Base-by-base conservation (phyloP, 2,113 vertebrate species). In the Menidia beryllina region DNA sequence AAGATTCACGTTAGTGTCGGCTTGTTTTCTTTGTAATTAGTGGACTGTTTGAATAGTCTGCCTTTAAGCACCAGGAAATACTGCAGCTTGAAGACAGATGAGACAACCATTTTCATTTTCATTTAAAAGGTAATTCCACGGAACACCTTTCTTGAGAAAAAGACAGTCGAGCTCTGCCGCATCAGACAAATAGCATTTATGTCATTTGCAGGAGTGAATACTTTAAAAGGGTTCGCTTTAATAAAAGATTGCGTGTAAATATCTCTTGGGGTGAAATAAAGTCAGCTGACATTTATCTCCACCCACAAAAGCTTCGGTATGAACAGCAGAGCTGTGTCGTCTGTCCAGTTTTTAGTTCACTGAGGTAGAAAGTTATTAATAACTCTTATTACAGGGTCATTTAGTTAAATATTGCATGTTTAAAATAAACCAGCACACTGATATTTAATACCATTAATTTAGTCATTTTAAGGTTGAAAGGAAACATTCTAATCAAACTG, bases 301-400 rank as follows among this genome's bases (percentile, higher is more conserved):
- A 5, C 30, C 56, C n/a, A 47, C 52, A 77, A 6, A 77, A 61
- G 27, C 56, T 74, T 61, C 63, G 75, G 69, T 34, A 41, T 0
- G 41, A 66, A 66, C 69, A 57, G 60, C 38, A 36, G 43, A 21
- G 62, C 25, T 19, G 17, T 49, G 53, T 76, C 5, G 53, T 8
- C 69, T 45, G 52, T 84, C 77, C 82, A 73, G 71, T 69, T 73
- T 67, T 27, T 17, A 48, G 47, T 70, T 82, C 57, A 70, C 57
- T 73, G 87, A 89, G 75, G 84, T 79, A 82, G 83, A 72, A 38
- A 53, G 55, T 72, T 19, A 34, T 41, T 39, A 53, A 61, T 50
- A 60, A 43, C 36, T 36, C 62, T 34, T 67, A 50, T 38, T 6
- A 14, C 4, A 20, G 38, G 15, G 10, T 5, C 43, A 27, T 43